phyloP scores from a whole-genome alignment of 35 echinoderm and acorn worm genomes.

The Holothuria glaberrima region DNA sequence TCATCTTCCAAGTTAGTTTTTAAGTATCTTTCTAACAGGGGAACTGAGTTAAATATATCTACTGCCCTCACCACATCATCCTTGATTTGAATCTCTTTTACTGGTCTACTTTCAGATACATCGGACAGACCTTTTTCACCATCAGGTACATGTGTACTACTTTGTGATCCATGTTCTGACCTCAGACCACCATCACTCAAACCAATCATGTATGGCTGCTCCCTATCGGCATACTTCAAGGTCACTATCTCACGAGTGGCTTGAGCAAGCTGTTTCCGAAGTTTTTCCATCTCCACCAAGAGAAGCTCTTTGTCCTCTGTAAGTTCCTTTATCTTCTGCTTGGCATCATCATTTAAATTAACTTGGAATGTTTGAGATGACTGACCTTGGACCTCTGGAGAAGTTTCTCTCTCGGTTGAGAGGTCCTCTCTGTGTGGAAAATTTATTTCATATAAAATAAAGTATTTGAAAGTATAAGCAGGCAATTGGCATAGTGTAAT shows the following conservation, averaged over 20 bases:
- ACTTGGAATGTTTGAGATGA: no score
- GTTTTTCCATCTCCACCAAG: conserved; percentile 29
- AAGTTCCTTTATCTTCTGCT: neutral
- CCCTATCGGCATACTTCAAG: conserved; percentile 12
- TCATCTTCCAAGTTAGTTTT: neutral
- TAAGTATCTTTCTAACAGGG: neutral
- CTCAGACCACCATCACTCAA: no score
- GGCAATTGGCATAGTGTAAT: no score
- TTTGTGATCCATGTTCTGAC: no score
- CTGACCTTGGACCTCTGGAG: no score
- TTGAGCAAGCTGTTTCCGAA: neutral
- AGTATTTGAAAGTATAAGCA: no score
- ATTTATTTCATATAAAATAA: no score
- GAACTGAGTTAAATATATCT: neutral
- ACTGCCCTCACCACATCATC: neutral
- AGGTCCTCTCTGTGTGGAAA: no score
- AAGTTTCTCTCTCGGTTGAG: no score
- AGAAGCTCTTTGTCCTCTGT: conserved; percentile 9
- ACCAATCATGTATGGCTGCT: conserved; percentile 6
- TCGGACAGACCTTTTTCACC: neutral
- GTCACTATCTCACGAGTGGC: conserved; percentile 9
- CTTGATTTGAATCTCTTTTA: neutral
- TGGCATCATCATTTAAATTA: conserved; percentile 3
- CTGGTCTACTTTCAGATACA: neutral
- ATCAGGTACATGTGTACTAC: neutral